Conservation (phyloP, 2,888 invertebrate species). For the Drosophila kokeensis region DNA sequence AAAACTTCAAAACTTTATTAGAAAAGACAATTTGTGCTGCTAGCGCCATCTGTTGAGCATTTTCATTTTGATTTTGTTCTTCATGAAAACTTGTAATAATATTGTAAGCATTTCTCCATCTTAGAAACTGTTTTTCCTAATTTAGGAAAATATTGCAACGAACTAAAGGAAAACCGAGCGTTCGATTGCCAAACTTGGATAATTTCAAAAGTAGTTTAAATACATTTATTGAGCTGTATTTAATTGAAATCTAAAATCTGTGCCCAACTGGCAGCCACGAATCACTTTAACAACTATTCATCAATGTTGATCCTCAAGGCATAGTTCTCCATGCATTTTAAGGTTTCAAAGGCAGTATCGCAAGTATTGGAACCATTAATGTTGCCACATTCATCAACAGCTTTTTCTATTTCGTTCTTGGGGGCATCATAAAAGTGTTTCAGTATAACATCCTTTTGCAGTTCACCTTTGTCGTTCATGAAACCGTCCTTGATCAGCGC, state of each 20-base stretch:
- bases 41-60: constrained; percentile 39
- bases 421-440: constrained; percentile 2
- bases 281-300: background rate
- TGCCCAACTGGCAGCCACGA: background rate
- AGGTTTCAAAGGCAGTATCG: constrained; percentile 52
- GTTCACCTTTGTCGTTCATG: constrained; percentile 46
- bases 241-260: background rate
- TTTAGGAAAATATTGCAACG: no score
- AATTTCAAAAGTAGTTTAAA: background rate
- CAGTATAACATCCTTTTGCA: constrained; percentile 33
- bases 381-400: constrained; percentile 35
- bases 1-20: constrained; percentile 15
- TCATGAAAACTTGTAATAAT: background rate
- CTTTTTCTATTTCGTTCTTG: constrained; percentile 5
- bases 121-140: background rate
- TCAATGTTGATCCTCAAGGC: background rate
- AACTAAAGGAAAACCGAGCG: background rate
- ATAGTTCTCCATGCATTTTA: constrained; percentile 38
- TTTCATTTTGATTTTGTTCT: background rate
- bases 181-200: background rate
- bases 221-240: no score
- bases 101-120: background rate
- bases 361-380: constrained; percentile 53
- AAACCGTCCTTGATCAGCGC: constrained; percentile 45
- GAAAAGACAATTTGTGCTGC: background rate